Evolutionary conservation across 2,888 invertebrate genomes (phyloP), one percentile per base, ranked within the genome.

Genomic region (Sylvicola cinctus): DNA sequence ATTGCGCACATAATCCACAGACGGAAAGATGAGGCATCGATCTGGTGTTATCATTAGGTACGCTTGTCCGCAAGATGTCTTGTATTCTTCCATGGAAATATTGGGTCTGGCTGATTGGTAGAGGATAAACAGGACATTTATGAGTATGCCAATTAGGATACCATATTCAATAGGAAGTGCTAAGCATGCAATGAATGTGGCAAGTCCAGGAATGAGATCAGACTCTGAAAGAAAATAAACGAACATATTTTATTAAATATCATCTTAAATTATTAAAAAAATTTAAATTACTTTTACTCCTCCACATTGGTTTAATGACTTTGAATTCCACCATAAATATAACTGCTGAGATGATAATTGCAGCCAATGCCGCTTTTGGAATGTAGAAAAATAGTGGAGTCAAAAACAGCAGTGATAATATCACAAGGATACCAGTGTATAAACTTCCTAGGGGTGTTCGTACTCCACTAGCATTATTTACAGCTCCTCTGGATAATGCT

Each of bases 261-360:
- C 15, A 12, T 26, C 3, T 34, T 3, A 16, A 34, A 28, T 16
- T n/a, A n/a, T 20, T 20, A 20, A 25, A 6, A 8, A 31, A 20
- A 15, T 11, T 25, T 20, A 6, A 65, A 74, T 70, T 54, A 84
- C 83, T 84, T 58, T 84, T 85, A 17, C 83, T 76, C 43, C 79
- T 67, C 83, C 85, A 87, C 75, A 87, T 83, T 1, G 84, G 81
- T 45, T 74, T 74, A 38, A 87, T 66, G 37, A 87, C 84, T 49
- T 76, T 74, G 42, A 81, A 79, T 54, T 87, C 85, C 4, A 88
- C 75, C 85, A 87, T 87, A 55, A 85, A 85, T 35, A 90, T 63
- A 31, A 91, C 90, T 26, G 91, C 90, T 16, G 84, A 79, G 41
- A 90, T 83, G 49, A 91, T 90, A 46, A 93, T 78, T 2, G 83